A percentile compares a stretch with the other conserved stretches of the same genome.
Conservation (phyloP, 2,888 invertebrate genomes). For the Nemurella pictetii region DNA sequence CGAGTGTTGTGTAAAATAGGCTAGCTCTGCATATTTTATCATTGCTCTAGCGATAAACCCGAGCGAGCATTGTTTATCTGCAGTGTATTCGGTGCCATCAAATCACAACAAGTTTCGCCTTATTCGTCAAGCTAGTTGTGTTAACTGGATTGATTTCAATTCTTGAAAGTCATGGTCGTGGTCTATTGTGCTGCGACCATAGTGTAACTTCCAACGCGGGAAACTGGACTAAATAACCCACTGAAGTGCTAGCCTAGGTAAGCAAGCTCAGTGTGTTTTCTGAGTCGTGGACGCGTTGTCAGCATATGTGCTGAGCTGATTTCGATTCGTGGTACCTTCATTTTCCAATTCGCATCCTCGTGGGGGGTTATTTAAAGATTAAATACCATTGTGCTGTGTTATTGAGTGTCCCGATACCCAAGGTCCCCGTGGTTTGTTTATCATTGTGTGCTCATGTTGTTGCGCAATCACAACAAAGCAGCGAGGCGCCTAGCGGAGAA, state of each 20-base stretch:
- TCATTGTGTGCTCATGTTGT: conserved; percentile 36
- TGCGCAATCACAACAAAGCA: conserved; percentile 41
- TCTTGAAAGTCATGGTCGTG: conserved; percentile 40
- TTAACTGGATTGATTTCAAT: conserved; percentile 10
- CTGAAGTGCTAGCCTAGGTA: not conserved
- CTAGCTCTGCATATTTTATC: not conserved
- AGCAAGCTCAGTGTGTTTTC: not conserved
- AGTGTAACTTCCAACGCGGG: conserved; percentile 41
- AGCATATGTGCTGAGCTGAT: not conserved
- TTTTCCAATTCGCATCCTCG: not conserved
- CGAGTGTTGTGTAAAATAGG: conserved; percentile 9
- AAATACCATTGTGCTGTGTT: conserved; percentile 26
- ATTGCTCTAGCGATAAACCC: not conserved
- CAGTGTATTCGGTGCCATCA: not conserved
- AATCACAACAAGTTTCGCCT: not conserved
- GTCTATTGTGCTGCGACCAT: conserved; percentile 35
- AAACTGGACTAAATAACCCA: conserved; percentile 32
- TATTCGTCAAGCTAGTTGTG: conserved; percentile 10
- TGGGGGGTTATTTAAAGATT: not conserved
- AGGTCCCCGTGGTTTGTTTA: conserved; percentile 32
- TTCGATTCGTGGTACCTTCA: not conserved
- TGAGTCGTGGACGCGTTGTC: not conserved
- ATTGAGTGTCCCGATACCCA: not conserved
- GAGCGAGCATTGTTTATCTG: not conserved
- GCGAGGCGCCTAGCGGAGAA: not conserved